Evolutionary conservation across 2,797 vertebrate species (phyloP).

Genomic region (Cephalopachus bancanus): DNA sequence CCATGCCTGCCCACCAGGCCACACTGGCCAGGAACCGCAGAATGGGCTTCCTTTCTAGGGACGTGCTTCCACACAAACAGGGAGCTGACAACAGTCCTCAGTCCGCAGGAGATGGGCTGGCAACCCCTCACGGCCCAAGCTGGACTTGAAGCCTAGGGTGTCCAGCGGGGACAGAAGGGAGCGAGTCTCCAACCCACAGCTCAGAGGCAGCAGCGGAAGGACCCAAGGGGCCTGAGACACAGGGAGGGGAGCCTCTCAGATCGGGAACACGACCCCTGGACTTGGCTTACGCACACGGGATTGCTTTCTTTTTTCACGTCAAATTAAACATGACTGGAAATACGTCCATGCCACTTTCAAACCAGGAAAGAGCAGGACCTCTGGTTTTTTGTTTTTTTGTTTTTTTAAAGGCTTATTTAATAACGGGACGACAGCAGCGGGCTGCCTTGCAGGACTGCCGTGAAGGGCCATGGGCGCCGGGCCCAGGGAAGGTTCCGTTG

Average conservation of each 20-base stretch:
- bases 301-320: not conserved
- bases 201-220: not conserved
- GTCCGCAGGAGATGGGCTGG: not conserved
- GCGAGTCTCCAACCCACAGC: not conserved
- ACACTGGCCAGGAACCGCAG: not conserved
- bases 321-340: not conserved
- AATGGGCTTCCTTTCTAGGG: not conserved
- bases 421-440: no score
- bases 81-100: not conserved
- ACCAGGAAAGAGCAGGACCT: not conserved
- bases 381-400: not conserved
- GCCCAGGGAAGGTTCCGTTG: not conserved
- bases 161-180: not conserved
- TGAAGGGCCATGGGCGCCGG: not conserved
- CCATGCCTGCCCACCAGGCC: not conserved
- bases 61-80: not conserved
- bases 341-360: not conserved
- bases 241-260: not conserved
- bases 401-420: no score
- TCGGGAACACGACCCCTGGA: not conserved
- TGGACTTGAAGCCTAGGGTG: not conserved
- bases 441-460: not conserved
- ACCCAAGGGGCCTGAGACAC: not conserved
- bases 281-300: not conserved
- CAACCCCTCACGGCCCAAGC: not conserved